Percentiles rank a stretch among this genome's conserved stretches.
Evolutionary conservation across 2,797 vertebrate species (phyloP).

Genomic region (Lepilemur septentrionalis): DNA sequence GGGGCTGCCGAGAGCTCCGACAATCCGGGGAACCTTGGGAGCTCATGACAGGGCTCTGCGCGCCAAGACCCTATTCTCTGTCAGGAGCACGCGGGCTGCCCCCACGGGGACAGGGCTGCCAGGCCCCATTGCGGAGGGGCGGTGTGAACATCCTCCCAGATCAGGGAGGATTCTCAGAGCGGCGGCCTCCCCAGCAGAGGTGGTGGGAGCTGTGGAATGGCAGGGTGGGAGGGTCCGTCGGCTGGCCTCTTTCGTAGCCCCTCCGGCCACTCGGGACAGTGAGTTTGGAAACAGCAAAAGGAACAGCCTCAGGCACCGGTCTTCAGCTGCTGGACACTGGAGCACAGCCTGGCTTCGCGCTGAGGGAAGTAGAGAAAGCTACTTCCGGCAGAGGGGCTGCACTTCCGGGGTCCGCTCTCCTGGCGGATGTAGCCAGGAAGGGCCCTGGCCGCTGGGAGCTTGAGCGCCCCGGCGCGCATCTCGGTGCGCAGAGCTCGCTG

Average conservation of each 20-base stretch:
- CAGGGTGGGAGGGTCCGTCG: too few species aligned
- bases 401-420: background rate
- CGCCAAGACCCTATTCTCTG: background rate
- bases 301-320: rapidly evolving
- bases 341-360: rapidly evolving
- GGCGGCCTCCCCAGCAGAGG: background rate
- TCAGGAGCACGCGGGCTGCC: too few species aligned
- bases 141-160: too few species aligned
- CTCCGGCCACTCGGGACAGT: background rate
- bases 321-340: rapidly evolving
- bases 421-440: background rate
- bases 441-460: rapidly evolving
- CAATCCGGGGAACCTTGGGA: background rate
- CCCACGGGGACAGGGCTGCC: too few species aligned
- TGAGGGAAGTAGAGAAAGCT: background rate
- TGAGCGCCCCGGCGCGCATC: background rate
- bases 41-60: background rate
- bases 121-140: too few species aligned
- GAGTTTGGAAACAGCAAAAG: too few species aligned
- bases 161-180: background rate
- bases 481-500: rapidly evolving
- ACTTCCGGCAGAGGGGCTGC: background rate
- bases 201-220: background rate
- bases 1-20: background rate
- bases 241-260: background rate